phyloP scores from a whole-genome alignment of 2,113 vertebrate species.

The Bubalus kerabau region DNA sequence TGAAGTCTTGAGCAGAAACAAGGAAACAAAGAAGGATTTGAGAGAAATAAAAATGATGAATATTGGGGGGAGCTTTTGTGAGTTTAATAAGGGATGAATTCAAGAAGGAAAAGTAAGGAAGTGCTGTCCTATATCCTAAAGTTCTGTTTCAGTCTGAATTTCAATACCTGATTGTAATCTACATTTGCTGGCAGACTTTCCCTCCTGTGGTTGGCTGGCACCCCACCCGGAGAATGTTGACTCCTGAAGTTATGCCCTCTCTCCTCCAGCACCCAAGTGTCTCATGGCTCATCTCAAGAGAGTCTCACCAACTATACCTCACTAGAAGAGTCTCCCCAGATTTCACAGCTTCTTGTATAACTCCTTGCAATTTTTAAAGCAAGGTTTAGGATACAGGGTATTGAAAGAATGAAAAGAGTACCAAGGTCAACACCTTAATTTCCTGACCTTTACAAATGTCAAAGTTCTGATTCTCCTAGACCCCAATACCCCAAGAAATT shows the following conservation, averaged over 20 bases:
- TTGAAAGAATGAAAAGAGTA: background rate
- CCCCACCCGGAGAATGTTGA: background rate
- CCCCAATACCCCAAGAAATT: background rate
- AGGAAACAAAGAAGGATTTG: background rate
- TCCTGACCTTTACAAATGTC: background rate
- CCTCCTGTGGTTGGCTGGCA: background rate
- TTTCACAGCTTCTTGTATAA: background rate
- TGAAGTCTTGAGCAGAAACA: background rate
- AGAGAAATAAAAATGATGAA: background rate
- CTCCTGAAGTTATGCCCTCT: background rate
- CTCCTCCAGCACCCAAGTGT: background rate
- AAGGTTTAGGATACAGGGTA: background rate
- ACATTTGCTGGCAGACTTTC: background rate
- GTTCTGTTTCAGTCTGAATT: background rate
- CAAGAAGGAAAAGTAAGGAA: background rate
- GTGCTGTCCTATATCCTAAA: background rate
- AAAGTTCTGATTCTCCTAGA: background rate
- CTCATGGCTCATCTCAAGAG: background rate
- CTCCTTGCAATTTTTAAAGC: background rate
- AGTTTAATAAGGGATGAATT: background rate
- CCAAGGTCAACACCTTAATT: background rate
- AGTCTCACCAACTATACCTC: background rate
- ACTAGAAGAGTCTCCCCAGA: rapidly evolving
- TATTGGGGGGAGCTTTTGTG: background rate
- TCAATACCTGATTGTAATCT: background rate